Evolutionary conservation across 2,888 invertebrate species (phyloP).

Genomic region (Lithophane semibrunnea): DNA sequence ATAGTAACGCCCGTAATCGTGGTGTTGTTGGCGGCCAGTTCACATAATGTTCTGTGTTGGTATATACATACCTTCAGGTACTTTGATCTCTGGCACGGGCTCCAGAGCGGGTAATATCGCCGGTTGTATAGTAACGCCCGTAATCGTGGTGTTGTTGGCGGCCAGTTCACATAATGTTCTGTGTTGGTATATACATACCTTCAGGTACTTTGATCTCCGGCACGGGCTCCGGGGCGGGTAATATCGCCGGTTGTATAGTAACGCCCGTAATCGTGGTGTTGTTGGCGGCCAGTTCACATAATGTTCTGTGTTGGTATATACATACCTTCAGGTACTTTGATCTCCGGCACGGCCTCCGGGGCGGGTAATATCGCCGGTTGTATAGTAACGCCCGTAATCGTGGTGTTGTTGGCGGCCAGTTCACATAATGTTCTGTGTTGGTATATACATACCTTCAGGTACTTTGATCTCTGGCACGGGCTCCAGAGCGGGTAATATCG

Average conservation of each 20-base stretch:
- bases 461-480: slow-evolving; percentile 73
- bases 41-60: slow-evolving; percentile 73
- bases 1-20: slow-evolving; percentile 22
- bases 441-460: slow-evolving; percentile 75
- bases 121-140: slow-evolving; percentile 8
- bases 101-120: slow-evolving; percentile 44
- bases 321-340: slow-evolving; percentile 52
- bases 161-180: slow-evolving; percentile 81
- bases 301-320: slow-evolving; percentile 53
- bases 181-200: no score
- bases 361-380: slow-evolving; percentile 42
- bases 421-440: slow-evolving; percentile 73
- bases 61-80: no score
- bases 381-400: slow-evolving; percentile 6
- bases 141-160: slow-evolving; percentile 73
- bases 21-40: slow-evolving; percentile 80
- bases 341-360: slow-evolving; percentile 66
- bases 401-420: slow-evolving; percentile 80
- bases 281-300: slow-evolving; percentile 82
- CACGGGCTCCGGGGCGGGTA: slow-evolving; percentile 53
- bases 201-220: slow-evolving; percentile 67
- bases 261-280: slow-evolving; percentile 65
- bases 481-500: slow-evolving; percentile 44
- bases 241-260: slow-evolving; percentile 24
- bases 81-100: slow-evolving; percentile 69